Percentiles rank a stretch among this genome's conserved stretches.
Evolutionary conservation across 53 echinoderm and acorn worm species (phyloP).

Genomic region (Pentamera pediparva): DNA sequence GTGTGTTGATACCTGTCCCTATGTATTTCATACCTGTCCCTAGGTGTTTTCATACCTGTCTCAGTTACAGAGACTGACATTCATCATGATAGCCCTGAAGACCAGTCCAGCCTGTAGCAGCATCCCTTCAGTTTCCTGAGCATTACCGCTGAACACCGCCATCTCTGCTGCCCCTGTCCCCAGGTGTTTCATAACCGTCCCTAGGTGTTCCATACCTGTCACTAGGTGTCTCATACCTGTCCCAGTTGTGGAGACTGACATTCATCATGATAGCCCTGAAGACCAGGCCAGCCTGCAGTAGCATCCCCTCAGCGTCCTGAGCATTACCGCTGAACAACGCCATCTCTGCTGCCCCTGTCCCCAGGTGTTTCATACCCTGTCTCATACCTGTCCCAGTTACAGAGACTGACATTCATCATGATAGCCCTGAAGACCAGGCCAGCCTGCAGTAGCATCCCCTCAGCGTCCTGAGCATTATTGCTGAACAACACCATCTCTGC

Average conservation of each 20-base stretch:
- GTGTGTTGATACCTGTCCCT: no score
- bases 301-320: conserved; percentile 92
- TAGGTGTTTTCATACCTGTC: conserved; percentile 84
- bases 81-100: conserved; percentile 91
- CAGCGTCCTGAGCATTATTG: conserved; percentile 85
- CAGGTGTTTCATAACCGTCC: no score
- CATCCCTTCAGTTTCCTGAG: conserved; percentile 87
- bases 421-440: conserved; percentile 80
- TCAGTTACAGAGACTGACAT: conserved; percentile 82
- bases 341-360: conserved; percentile 89
- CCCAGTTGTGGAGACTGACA: conserved; percentile 89
- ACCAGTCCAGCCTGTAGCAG: conserved; percentile 68
- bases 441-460: conserved; percentile 86
- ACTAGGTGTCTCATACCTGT: conserved; percentile 66
- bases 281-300: conserved; percentile 70
- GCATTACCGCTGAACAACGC: conserved; percentile 84
- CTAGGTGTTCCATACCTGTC: no score
- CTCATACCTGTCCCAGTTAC: conserved; percentile 92
- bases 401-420: conserved; percentile 85
- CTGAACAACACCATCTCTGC: conserved; percentile 98
- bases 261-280: conserved; percentile 98
- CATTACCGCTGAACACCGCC: conserved; percentile 83
- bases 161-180: conserved; percentile 86
- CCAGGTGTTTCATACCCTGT: no score
- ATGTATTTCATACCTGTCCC: no score